phyloP scores from a whole-genome alignment of 2,797 vertebrate species.

The Pseudochaenichthys georgianus region DNA sequence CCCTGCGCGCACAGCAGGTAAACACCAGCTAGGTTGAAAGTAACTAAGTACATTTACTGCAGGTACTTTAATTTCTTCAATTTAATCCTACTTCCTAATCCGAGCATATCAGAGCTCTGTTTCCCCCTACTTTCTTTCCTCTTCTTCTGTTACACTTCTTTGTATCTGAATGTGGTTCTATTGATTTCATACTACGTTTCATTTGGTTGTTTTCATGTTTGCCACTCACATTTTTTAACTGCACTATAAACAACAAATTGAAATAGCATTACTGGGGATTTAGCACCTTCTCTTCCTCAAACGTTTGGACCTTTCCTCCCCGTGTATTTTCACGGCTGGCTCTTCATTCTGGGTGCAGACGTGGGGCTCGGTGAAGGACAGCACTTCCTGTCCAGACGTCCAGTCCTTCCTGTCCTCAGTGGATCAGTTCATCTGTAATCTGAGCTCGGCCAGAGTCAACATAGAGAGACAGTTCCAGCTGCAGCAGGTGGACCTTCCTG shows the following conservation, averaged over 20 bases:
- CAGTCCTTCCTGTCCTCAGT: constrained; percentile 84
- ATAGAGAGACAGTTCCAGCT: constrained; percentile 86
- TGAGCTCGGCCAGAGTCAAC: constrained; percentile 82
- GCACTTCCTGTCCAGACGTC: constrained; percentile 75
- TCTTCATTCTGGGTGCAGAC: constrained; percentile 60
- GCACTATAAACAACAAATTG: too few species aligned
- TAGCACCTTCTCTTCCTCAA: not conserved
- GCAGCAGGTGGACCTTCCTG: constrained; percentile 46
- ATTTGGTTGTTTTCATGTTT: too few species aligned
- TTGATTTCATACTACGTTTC: too few species aligned
- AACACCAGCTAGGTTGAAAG: not conserved
- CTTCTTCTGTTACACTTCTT: too few species aligned
- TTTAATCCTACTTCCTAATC: too few species aligned
- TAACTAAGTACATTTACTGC: too few species aligned
- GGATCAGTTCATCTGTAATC: constrained; percentile 80
- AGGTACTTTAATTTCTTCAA: too few species aligned
- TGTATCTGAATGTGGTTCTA: too few species aligned
- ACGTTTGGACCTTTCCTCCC: not conserved
- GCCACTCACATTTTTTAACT: too few species aligned
- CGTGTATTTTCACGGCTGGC: not conserved
- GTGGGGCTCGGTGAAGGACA: constrained; percentile 84
- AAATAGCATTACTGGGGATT: too few species aligned
- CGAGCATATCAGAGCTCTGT: too few species aligned
- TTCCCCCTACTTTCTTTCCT: too few species aligned
- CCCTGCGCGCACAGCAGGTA: constrained; percentile 87